phyloP scores from a whole-genome alignment of 2,797 vertebrate species.

The Sparus aurata region DNA sequence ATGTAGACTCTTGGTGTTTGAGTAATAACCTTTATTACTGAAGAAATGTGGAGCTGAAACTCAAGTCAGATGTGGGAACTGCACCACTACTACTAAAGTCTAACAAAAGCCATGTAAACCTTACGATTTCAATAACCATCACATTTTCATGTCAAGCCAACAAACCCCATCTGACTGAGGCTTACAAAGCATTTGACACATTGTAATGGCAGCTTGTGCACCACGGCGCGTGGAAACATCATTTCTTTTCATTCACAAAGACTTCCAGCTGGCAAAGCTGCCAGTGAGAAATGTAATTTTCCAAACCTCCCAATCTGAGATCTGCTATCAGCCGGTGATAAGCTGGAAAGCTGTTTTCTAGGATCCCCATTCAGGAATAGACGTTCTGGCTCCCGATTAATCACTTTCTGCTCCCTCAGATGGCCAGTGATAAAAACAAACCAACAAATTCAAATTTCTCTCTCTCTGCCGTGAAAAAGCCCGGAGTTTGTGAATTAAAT shows the following conservation, averaged over 20 bases:
- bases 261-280: conserved; percentile 65
- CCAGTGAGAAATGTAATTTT: conserved; percentile 69
- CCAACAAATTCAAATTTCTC: conserved; percentile 47
- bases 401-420: conserved; percentile 45
- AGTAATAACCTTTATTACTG: too few relatives aligned
- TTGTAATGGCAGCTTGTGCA: conserved; percentile 27
- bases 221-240: conserved; percentile 31
- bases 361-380: conserved; percentile 57
- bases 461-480: conserved; percentile 20
- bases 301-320: conserved; percentile 66
- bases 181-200: conserved; percentile 31
- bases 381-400: conserved; percentile 63
- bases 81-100: neutral
- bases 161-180: neutral
- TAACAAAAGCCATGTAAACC: too few relatives aligned
- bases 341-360: conserved; percentile 63
- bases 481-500: conserved; percentile 47
- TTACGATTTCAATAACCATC: conserved; percentile 11
- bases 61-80: conserved; percentile 1
- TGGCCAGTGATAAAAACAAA: conserved; percentile 46
- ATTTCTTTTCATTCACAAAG: conserved; percentile 56
- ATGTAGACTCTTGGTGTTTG: too few relatives aligned
- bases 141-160: conserved; percentile 16
- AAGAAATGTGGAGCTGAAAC: conserved; percentile 3
- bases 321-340: conserved; percentile 61